phyloP scores from a whole-genome alignment of 2,113 vertebrate species.

The Penelope pileata region DNA sequence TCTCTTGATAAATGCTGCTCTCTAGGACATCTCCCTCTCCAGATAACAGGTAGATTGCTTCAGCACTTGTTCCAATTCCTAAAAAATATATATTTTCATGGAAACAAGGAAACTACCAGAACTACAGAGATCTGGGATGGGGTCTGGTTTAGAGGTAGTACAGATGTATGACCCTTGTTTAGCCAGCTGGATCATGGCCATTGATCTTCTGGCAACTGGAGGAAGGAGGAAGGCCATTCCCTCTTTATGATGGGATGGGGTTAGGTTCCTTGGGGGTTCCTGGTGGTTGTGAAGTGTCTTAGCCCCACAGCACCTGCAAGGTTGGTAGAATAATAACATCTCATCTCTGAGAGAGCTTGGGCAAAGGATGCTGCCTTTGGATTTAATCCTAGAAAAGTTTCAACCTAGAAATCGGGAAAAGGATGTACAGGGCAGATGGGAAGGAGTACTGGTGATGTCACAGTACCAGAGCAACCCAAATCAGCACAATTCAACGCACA shows the following conservation, averaged over 20 bases:
- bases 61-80: not conserved
- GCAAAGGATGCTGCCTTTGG: not conserved
- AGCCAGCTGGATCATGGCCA: not conserved
- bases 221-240: not conserved
- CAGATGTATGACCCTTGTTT: not conserved
- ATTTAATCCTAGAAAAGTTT: too few species aligned
- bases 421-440: not conserved
- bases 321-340: not conserved
- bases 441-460: not conserved
- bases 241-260: not conserved
- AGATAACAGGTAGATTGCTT: not conserved
- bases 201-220: not conserved
- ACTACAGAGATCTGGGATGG: not conserved
- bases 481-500: not conserved
- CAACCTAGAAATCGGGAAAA: not conserved
- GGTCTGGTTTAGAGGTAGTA: not conserved
- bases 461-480: not conserved
- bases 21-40: not conserved
- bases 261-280: not conserved
- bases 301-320: not conserved
- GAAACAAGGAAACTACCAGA: not conserved
- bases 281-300: not conserved
- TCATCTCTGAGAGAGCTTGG: not conserved
- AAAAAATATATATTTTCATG: not conserved
- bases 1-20: not conserved